These are phyloP conservation scores for Crepidodera aurea DNA, from an alignment of 2,888 invertebrate species.

Conservation along the genomic window DNA sequence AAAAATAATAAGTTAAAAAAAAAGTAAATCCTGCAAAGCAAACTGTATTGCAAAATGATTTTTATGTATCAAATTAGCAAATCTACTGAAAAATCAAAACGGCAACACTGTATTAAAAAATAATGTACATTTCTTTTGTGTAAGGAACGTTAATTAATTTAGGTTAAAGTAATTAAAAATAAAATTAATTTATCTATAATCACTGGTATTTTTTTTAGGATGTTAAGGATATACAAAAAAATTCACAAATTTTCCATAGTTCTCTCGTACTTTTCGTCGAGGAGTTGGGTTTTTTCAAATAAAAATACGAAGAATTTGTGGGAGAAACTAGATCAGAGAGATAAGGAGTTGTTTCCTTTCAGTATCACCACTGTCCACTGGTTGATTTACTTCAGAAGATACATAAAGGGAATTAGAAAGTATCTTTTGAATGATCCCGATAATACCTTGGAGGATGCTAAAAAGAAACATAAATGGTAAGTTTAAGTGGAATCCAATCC, in stretches of 20 bases:
- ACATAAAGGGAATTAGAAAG: constrained; percentile 76
- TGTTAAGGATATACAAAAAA: constrained; percentile 80
- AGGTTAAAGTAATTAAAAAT: too few relatives aligned
- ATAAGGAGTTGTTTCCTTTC: constrained; percentile 73
- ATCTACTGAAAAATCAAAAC: too few relatives aligned
- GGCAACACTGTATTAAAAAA: too few relatives aligned
- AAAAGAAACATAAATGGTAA: constrained; percentile 39
- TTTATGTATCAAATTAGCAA: too few relatives aligned
- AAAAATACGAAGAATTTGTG: constrained; percentile 70
- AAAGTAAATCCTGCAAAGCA: too few relatives aligned
- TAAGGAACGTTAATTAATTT: too few relatives aligned
- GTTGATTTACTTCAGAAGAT: constrained; percentile 73
- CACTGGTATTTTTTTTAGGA: constrained; percentile 66
- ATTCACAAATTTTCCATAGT: constrained; percentile 80
- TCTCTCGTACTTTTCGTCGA: constrained; percentile 76
- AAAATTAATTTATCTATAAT: too few relatives aligned
- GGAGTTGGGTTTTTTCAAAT: constrained; percentile 77
- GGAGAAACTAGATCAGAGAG: constrained; percentile 63
- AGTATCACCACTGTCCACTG: constrained; percentile 77
- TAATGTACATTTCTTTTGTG: too few relatives aligned
- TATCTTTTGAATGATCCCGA: constrained; percentile 82
- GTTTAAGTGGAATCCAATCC: too few relatives aligned
- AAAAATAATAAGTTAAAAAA: too few relatives aligned
- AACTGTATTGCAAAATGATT: too few relatives aligned
- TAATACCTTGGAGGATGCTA: constrained; percentile 63